Evolutionary conservation across 2,113 vertebrate species (phyloP), one percentile per base, ranked within the genome.

Genomic region (Acanthisitta chloris): DNA sequence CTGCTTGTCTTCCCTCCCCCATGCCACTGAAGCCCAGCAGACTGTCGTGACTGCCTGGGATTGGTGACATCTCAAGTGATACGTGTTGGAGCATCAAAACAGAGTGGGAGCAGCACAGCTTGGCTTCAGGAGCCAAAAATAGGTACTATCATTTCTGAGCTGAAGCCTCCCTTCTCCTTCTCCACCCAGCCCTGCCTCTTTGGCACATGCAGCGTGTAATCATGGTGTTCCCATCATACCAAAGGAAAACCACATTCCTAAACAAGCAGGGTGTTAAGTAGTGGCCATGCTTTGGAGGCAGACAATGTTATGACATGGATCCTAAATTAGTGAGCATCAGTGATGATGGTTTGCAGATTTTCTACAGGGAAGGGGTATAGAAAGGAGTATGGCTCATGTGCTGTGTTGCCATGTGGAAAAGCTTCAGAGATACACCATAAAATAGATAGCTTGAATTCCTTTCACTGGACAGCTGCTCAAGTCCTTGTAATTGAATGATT

Each of bases 111-210:
- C 71, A 86, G 95, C 94, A 88, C 91, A 91, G 94, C 59, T 64
- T 70, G 71, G 69, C 82, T 96, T 73, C 0, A 0, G 79, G 86
- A 87, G 43, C 74, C 95, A 93, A 95, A 98, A 97, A 98, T 96
- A 97, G 96, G 96, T 95, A 90, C 94, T 95, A 42, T 81, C 92
- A 88, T 85, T 97, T 96, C 58, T 81, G 88, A 96, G 93, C 93
- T 83, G 73, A 85, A 94, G 79, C 94, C 92, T 94, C 67, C 51
- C 94, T 96, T 95, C 96, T 92, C 79, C 38, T 67, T 90, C 67
- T 66, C 54, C 81, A 87, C 9, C 58, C 94, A 80, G 64, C 90
- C 59, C 92, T 97, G 92, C 92, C 93, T 93, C 10, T 58, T 45
- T 95, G 96, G 94, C 95, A 95, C 66, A 13, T 16, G 72, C 92